A percentile compares a stretch with the other conserved stretches of the same genome.
Evolutionary conservation across 2,888 invertebrate species (phyloP).

Genomic region (Polia nebulosa): DNA sequence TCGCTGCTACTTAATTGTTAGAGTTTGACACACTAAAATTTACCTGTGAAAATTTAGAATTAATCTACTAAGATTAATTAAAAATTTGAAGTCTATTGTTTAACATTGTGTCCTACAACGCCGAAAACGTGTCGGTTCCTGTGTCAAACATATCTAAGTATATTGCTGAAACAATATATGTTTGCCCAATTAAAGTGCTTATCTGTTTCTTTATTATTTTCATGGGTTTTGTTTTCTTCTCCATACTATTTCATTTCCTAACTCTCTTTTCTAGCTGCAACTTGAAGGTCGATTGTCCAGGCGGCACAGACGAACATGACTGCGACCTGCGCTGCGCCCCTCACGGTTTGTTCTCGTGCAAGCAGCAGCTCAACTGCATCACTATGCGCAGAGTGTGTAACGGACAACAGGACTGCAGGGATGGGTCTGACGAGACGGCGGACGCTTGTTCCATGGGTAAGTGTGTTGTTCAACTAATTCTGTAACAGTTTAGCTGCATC

Average conservation of each 20-base stretch:
- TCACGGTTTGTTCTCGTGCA: constrained; percentile 89
- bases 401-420: constrained; percentile 92
- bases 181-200: too few species aligned
- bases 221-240: background rate
- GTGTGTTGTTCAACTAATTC: background rate
- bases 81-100: too few species aligned
- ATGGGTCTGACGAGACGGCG: constrained; percentile 93
- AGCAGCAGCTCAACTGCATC: constrained; percentile 91
- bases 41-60: too few species aligned
- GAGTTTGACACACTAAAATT: too few species aligned
- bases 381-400: constrained; percentile 78
- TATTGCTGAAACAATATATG: too few species aligned
- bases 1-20: too few species aligned
- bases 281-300: constrained; percentile 93
- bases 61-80: too few species aligned
- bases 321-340: constrained; percentile 84
- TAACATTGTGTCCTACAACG: too few species aligned
- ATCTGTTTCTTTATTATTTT: too few species aligned
- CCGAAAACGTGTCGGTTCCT: too few species aligned
- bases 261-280: constrained; percentile 89
- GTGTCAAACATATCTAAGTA: too few species aligned
- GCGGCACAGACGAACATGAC: constrained; percentile 93
- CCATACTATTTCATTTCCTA: background rate
- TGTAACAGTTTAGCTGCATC: too few species aligned
- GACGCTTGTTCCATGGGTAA: constrained; percentile 79